Evolutionary conservation across 2,113 vertebrate species (phyloP), one percentile per base, ranked within the genome.

Genomic region (Carassius gibelio): DNA sequence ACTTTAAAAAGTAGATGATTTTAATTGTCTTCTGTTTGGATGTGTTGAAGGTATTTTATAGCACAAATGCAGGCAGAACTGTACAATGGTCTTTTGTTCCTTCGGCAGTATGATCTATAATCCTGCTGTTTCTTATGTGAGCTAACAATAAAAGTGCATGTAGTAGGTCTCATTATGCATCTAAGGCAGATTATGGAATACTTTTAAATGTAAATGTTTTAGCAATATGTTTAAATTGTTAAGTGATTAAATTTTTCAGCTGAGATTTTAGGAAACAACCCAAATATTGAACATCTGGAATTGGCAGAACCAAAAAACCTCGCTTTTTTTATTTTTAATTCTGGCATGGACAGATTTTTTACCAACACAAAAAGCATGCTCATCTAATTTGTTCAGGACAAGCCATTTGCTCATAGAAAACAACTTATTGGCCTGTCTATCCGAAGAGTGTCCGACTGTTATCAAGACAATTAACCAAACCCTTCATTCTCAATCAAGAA

Each of bases 331-430:
- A 62, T 26, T 2, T n/a, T 3, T 61, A 88, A 88, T 62, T 50
- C 83, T 85, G 78, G 77, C 87, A 88, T 79, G 84, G 86, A 85
- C 48, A 26, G 86, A 89, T 91, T 88, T 90, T 84, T 90, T 87
- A 64, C 71, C 57, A 15, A 85, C 88, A 89, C 88, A 52, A 91
- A 91, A 89, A 82, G 80, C 88, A 90, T 92, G 90, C 85, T 88
- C 81, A 85, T 88, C 75, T 92, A 90, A 91, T 89, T 86, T 38
- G 64, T 88, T 75, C 87, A 82, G 75, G 71, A 87, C 90, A 89
- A 80, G 72, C 57, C 79, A 88, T 86, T 88, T 87, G 82, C 83
- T 57, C 76, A 34, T 23, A 86, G 72, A 82, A 84, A 81, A 69
- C 59, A 87, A 82, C 78, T 36, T 34, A 14, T 57, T 66, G 36